Conservation (phyloP, 2,888 invertebrate genomes). For the Neocrepidodera transversa region DNA sequence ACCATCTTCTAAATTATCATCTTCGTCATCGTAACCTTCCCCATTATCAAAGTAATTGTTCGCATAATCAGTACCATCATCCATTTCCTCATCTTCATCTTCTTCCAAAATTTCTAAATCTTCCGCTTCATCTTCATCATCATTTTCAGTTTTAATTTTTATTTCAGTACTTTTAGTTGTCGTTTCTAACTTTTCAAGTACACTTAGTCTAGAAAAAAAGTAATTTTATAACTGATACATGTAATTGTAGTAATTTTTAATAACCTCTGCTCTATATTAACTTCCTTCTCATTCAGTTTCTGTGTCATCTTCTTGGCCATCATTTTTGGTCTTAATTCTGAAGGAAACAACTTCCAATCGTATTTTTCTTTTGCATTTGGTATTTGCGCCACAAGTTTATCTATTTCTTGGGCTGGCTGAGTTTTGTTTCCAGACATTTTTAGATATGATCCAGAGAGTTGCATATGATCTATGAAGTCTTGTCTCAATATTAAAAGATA, state of each 20-base stretch:
- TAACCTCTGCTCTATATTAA: slow-evolving; percentile 45
- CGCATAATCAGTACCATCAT: slow-evolving; percentile 87
- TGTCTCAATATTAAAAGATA: slow-evolving; percentile 77
- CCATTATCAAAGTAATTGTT: slow-evolving; percentile 90
- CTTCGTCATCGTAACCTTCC: slow-evolving; percentile 85
- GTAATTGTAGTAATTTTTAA: too few species aligned
- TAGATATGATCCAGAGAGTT: slow-evolving; percentile 71
- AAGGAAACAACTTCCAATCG: slow-evolving; percentile 70
- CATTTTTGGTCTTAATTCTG: slow-evolving; percentile 67
- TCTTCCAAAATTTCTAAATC: slow-evolving; percentile 70
- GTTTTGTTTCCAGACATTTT: slow-evolving; percentile 62
- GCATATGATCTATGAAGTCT: slow-evolving; percentile 74
- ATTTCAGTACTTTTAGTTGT: slow-evolving; percentile 47
- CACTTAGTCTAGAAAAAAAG: slow-evolving; percentile 48
- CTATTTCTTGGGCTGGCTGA: slow-evolving; percentile 67
- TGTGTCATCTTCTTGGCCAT: slow-evolving; percentile 55
- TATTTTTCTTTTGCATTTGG: slow-evolving; percentile 61
- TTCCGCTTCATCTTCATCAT: slow-evolving; percentile 66
- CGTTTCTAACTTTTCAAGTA: slow-evolving; percentile 72
- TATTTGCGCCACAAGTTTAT: slow-evolving; percentile 64
- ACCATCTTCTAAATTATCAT: slow-evolving; percentile 85
- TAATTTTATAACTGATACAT: slow-evolving; percentile 28
- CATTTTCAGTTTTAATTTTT: slow-evolving; percentile 55
- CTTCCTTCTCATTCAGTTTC: slow-evolving; percentile 39
- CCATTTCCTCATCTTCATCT: slow-evolving; percentile 78